Evolutionary conservation across 2,797 vertebrate species (phyloP), one percentile per base, ranked within the genome.

Genomic region (Sebastes wilsoni): DNA sequence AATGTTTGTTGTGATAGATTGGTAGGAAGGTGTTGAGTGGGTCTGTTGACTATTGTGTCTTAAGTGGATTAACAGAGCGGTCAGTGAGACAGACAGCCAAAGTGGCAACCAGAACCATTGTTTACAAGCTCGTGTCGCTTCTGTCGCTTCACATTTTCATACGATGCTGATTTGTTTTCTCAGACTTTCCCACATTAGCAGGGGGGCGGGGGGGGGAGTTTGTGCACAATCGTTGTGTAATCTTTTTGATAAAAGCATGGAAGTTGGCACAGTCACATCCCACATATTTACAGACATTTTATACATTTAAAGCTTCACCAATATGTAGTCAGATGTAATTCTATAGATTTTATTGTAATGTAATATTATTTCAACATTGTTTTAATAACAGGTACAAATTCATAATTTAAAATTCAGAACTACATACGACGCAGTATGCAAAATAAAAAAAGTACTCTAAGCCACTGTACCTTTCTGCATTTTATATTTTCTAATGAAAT

Each of bases 51-150:
- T 86, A 72, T 89, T 94, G 93, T 94, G 78, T 86, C 69, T 85
- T 94, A 94, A 95, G 89, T 94, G 93, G 94, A 95, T 95, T 95
- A 94, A 88, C 87, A 83, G 80, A 87, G 90, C 79, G 91, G 91
- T 91, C 92, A 92, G 91, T 76, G 86, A 92, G 90, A 94, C 91
- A 89, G 65, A 81, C 85, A 91, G 87, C 82, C 82, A 88, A 85
- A 90, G 88, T 94, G 93, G 90, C 94, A 94, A 76, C 93, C 91
- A 89, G 76, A 90, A 83, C 91, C 82, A 72, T 88, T 92, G 91
- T 94, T 94, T 92, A 92, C 90, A 90, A 90, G 89, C 89, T 76
- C 38, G 86, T 87, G 87, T 85, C 81, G 65, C 91, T 82, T 90
- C 89, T 81, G 89, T 89, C 87, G 59, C 83, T 85, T 89, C 88